These are phyloP conservation scores for Turritopsis rubra DNA, from an alignment of 30 jellyfish, hydroid and myxozoan species.

Conservation along the genomic window DNA sequence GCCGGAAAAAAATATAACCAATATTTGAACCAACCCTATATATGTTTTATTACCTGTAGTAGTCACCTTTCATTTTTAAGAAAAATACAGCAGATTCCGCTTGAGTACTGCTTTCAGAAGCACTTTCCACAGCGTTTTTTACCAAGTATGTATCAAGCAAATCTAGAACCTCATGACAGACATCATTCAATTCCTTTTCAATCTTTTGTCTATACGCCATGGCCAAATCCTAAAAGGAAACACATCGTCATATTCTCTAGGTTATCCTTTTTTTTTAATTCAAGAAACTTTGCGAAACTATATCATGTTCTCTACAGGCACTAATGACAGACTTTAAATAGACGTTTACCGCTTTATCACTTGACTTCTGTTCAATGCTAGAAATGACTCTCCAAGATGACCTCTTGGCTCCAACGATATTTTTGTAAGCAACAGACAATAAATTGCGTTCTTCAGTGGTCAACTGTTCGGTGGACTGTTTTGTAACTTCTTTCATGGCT, in stretches of 20 bases:
- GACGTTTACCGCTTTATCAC: too few species aligned
- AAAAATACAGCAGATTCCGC: constrained; percentile 82
- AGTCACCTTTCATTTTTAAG: constrained; percentile 96
- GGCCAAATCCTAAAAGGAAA: constrained; percentile 3
- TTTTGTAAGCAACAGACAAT: constrained; percentile 87
- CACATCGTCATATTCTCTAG: too few species aligned
- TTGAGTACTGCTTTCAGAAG: constrained; percentile 19
- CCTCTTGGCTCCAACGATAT: constrained; percentile 85
- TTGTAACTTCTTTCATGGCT: constrained; percentile 67
- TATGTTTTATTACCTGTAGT: constrained; percentile 60
- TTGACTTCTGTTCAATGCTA: constrained; percentile 48
- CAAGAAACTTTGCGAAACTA: neutral
- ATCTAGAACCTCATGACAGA: constrained; percentile 78
- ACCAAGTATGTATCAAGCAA: constrained; percentile 54
- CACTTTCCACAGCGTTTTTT: constrained; percentile 35
- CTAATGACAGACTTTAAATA: too few species aligned
- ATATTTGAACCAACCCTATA: too few species aligned
- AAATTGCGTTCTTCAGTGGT: constrained; percentile 68
- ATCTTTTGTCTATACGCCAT: constrained; percentile 35
- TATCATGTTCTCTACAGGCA: too few species aligned
- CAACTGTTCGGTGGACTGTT: constrained; percentile 36
- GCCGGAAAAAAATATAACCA: too few species aligned
- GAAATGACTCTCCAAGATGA: constrained; percentile 85
- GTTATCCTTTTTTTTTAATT: too few species aligned
- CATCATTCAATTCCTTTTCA: constrained; percentile 63